Percentiles rank a stretch among this genome's conserved stretches.
Evolutionary conservation across 2,888 invertebrate species (phyloP).

Genomic region (Meiosimyza platycephala): DNA sequence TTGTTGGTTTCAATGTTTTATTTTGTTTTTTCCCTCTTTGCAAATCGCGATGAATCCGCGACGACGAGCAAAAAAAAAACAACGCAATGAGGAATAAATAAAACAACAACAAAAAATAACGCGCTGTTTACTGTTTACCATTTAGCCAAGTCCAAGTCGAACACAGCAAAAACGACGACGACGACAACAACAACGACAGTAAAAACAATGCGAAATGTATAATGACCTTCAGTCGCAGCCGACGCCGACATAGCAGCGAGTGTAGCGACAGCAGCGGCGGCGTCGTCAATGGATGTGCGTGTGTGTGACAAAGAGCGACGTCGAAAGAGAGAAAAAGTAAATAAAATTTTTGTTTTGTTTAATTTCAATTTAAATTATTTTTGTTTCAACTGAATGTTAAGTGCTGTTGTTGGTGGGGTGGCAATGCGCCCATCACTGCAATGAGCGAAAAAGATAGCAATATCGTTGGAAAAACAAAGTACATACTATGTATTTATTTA

Average conservation of each 20-base stretch:
- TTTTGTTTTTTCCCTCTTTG: not conserved
- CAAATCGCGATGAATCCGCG: not conserved
- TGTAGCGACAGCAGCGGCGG: slow-evolving; percentile 19
- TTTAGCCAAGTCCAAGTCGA: slow-evolving; percentile 54
- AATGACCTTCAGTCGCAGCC: slow-evolving; percentile 57
- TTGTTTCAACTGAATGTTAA: not conserved
- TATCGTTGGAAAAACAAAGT: too few relatives aligned
- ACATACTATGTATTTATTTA: too few relatives aligned
- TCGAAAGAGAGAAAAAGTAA: slow-evolving; percentile 31
- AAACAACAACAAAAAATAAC: slow-evolving; percentile 38
- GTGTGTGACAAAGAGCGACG: not conserved
- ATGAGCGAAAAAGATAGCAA: too few relatives aligned
- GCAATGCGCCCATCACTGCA: not conserved
- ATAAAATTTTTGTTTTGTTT: slow-evolving; percentile 28
- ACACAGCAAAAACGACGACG: slow-evolving; percentile 51
- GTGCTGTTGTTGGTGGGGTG: not conserved
- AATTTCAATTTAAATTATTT: slow-evolving; percentile 29
- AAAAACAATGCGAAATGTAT: slow-evolving; percentile 50
- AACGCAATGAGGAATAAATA: not conserved
- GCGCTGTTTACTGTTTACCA: slow-evolving; percentile 59
- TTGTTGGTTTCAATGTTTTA: slow-evolving; percentile 15
- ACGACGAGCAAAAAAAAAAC: not conserved
- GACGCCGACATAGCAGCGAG: slow-evolving; percentile 44
- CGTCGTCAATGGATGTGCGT: slow-evolving; percentile 29
- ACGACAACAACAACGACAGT: slow-evolving; percentile 48